Conservation (phyloP, 2,113 vertebrate species). For the Spea multiplicata region DNA sequence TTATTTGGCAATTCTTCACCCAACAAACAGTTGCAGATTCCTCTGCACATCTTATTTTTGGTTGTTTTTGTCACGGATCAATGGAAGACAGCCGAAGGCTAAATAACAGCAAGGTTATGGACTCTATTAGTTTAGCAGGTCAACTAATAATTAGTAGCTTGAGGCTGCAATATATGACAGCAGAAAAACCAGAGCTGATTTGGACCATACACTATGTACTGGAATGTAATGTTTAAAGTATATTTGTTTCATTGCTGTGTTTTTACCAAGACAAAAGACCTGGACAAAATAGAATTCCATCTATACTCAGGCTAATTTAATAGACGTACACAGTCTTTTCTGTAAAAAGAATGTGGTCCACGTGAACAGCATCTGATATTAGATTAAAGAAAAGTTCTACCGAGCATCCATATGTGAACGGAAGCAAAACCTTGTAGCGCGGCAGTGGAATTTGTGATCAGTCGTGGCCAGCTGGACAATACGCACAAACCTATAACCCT, state of each 20-base stretch:
- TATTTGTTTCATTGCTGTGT: constrained; percentile 5
- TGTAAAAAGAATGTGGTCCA: background rate
- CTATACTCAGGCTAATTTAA: background rate
- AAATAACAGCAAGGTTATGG: constrained; percentile 45
- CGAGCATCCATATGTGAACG: background rate
- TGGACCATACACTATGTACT: constrained; percentile 9
- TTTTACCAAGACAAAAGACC: constrained; percentile 11
- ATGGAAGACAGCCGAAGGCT: constrained; percentile 22
- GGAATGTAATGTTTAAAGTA: constrained; percentile 24
- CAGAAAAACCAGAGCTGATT: constrained; percentile 20
- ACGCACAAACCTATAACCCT: constrained; percentile 25
- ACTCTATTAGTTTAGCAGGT: constrained; percentile 48
- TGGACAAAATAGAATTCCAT: background rate
- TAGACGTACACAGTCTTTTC: background rate
- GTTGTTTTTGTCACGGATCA: constrained; percentile 44
- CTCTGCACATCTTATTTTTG: constrained; percentile 40
- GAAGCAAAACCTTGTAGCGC: constrained; percentile 13
- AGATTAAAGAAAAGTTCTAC: too few species aligned
- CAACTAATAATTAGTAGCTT: constrained; percentile 47
- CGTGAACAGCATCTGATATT: too few species aligned
- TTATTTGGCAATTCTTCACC: background rate
- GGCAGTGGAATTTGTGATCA: constrained; percentile 3
- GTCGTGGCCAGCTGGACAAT: constrained; percentile 10
- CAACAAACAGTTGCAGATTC: background rate
- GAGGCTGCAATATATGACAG: constrained; percentile 37